Evolutionary conservation across 2,888 invertebrate species (phyloP).

Genomic region (Calameuta pallipes): DNA sequence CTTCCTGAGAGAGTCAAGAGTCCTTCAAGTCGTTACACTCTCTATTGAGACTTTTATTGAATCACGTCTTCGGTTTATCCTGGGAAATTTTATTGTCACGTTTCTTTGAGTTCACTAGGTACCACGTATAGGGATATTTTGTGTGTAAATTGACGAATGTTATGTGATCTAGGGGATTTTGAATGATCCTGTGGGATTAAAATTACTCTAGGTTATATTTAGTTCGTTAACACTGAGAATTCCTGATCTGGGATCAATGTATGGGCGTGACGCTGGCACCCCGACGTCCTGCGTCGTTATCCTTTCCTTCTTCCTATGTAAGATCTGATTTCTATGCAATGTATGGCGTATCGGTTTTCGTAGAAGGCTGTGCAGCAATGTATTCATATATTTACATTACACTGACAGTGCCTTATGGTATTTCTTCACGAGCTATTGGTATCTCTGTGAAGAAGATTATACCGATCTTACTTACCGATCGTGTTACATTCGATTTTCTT

Average conservation of each 20-base stretch:
- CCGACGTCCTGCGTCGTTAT: conserved; percentile 32
- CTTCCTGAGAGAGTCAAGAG: conserved; percentile 60
- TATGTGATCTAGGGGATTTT: not conserved
- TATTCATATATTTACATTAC: not conserved
- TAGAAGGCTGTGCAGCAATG: not conserved
- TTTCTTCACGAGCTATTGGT: conserved; percentile 11
- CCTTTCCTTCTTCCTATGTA: conserved; percentile 37
- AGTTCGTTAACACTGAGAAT: not conserved
- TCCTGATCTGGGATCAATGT: not conserved
- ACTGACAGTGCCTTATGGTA: conserved; percentile 23
- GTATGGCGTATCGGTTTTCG: conserved; percentile 20
- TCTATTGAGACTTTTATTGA: conserved; percentile 32
- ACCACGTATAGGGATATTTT: not conserved
- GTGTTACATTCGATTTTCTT: not conserved
- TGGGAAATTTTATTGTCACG: not conserved
- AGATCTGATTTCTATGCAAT: conserved; percentile 46
- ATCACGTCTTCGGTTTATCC: not conserved
- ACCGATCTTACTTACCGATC: not conserved
- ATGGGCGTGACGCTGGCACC: conserved; percentile 29
- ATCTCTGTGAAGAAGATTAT: not conserved
- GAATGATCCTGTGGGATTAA: not conserved
- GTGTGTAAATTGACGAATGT: not conserved
- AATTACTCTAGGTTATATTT: not conserved
- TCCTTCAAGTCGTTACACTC: conserved; percentile 61
- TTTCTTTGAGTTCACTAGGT: not conserved